Percentiles rank a stretch among this genome's conserved stretches.
Evolutionary conservation across 2,113 vertebrate genomes (phyloP).

Genomic region (Poeciliopsis prolifica): DNA sequence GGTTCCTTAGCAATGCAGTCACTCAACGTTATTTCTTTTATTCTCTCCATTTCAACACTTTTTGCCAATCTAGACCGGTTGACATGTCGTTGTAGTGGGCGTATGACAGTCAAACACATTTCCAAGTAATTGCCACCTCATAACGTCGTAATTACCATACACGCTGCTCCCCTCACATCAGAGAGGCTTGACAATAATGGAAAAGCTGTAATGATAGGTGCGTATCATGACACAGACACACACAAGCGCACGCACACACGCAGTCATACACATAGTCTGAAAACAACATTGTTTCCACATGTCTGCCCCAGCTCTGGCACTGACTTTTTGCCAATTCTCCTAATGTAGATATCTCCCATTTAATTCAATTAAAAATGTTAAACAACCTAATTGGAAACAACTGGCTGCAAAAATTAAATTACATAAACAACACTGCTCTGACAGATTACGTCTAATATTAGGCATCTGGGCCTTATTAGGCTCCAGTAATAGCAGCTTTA

Average conservation of each 20-base stretch:
- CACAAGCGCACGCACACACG: conserved; percentile 31
- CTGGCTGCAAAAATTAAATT: conserved; percentile 80
- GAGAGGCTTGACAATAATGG: conserved; percentile 78
- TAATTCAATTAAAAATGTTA: conserved; percentile 80
- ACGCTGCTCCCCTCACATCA: conserved; percentile 66
- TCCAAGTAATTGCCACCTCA: conserved; percentile 76
- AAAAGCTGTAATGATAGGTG: conserved; percentile 76
- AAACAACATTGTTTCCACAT: conserved; percentile 63
- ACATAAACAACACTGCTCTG: conserved; percentile 80
- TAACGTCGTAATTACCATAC: conserved; percentile 78
- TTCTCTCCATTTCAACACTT: conserved; percentile 73
- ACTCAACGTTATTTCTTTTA: conserved; percentile 67
- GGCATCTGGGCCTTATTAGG: conserved; percentile 80
- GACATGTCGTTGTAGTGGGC: conserved; percentile 74
- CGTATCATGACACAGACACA: conserved; percentile 50
- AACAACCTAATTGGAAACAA: conserved; percentile 82
- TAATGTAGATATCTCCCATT: conserved; percentile 71
- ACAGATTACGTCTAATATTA: conserved; percentile 81
- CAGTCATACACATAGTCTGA: conserved; percentile 26
- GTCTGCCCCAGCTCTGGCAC: conserved; percentile 48
- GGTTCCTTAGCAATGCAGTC: conserved; percentile 61
- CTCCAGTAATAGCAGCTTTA: conserved; percentile 73
- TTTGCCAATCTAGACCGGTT: conserved; percentile 63
- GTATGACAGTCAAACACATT: conserved; percentile 78
- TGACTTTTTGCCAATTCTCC: conserved; percentile 56